Conservation (phyloP, 2,888 invertebrate species). For the Drepanosiphum platanoidis region DNA sequence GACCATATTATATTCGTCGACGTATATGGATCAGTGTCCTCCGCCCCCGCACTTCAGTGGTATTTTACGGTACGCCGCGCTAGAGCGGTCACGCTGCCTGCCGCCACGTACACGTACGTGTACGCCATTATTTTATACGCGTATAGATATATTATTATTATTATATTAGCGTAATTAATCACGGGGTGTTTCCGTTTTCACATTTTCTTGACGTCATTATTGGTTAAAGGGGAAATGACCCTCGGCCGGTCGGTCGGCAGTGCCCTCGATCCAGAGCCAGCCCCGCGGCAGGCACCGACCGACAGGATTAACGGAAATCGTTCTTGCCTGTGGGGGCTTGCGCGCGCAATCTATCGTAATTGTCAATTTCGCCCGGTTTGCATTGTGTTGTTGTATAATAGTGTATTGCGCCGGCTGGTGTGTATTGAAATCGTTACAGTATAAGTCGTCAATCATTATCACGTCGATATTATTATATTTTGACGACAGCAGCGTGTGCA, state of each 20-base stretch:
- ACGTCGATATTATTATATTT: slow-evolving; percentile 32
- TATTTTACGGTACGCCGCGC: slow-evolving; percentile 29
- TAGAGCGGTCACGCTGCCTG: not conserved
- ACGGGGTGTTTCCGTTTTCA: slow-evolving; percentile 38
- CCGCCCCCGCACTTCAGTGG: not conserved
- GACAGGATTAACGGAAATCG: slow-evolving; percentile 39
- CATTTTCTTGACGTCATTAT: slow-evolving; percentile 43
- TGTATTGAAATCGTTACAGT: slow-evolving; percentile 16
- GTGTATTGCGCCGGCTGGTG: not conserved
- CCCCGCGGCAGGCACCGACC: not conserved
- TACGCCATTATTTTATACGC: not conserved
- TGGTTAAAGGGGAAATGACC: slow-evolving; percentile 31
- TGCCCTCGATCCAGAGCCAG: not conserved
- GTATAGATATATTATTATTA: slow-evolving; percentile 19
- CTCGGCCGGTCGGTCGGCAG: not conserved
- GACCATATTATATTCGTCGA: not conserved
- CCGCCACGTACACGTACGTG: not conserved
- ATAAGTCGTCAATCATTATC: slow-evolving; percentile 53
- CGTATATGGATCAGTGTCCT: not conserved
- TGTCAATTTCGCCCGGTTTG: slow-evolving; percentile 25
- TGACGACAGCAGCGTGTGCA: not conserved
- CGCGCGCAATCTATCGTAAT: slow-evolving; percentile 19
- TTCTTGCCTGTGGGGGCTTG: not conserved
- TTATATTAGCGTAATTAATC: slow-evolving; percentile 46
- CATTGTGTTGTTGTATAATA: slow-evolving; percentile 11